Percentiles rank a stretch among this genome's conserved stretches.
These are phyloP conservation scores for Cyprinodon brontotheroides DNA, from an alignment of 2,113 vertebrate genomes.

Conservation along the genomic window DNA sequence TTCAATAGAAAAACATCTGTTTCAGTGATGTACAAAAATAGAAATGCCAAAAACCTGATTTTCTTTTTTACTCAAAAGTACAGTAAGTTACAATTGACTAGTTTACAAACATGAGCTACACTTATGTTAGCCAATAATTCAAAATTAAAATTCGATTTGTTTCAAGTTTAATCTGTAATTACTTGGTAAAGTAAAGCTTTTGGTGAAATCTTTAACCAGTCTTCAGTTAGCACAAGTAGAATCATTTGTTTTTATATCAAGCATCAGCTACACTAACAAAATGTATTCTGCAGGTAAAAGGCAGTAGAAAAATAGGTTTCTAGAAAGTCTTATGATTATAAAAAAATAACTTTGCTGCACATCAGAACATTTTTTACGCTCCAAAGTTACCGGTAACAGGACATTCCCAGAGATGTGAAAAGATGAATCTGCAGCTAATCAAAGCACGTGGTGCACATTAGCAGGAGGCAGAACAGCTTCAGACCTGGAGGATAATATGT, in stretches of 20 bases:
- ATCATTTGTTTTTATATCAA: not conserved
- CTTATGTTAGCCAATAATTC: too few species aligned
- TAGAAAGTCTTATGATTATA: constrained; percentile 21
- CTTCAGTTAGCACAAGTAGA: not conserved
- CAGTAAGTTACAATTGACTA: too few species aligned
- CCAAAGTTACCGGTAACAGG: constrained; percentile 22
- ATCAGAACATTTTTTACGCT: constrained; percentile 89
- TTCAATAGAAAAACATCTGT: too few species aligned
- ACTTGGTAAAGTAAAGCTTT: constrained; percentile 11
- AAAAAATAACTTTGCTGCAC: constrained; percentile 64
- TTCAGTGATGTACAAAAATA: too few species aligned
- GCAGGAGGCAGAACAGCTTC: not conserved
- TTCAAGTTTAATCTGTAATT: constrained; percentile 17
- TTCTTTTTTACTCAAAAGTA: too few species aligned
- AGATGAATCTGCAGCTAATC: constrained; percentile 2
- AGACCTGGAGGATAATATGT: too few species aligned
- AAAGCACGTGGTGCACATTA: constrained; percentile 46
- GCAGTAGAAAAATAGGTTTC: constrained; percentile 44
- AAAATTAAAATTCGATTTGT: not conserved
- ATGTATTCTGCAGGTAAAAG: constrained; percentile 1
- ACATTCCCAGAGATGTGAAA: constrained; percentile 12
- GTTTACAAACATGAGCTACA: not conserved
- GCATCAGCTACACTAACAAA: constrained; percentile 7
- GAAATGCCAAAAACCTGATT: too few species aligned
- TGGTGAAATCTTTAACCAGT: constrained; percentile 5